These are phyloP conservation scores for Castor canadensis DNA, from an alignment of 2,113 vertebrate genomes.

Conservation along the genomic window DNA sequence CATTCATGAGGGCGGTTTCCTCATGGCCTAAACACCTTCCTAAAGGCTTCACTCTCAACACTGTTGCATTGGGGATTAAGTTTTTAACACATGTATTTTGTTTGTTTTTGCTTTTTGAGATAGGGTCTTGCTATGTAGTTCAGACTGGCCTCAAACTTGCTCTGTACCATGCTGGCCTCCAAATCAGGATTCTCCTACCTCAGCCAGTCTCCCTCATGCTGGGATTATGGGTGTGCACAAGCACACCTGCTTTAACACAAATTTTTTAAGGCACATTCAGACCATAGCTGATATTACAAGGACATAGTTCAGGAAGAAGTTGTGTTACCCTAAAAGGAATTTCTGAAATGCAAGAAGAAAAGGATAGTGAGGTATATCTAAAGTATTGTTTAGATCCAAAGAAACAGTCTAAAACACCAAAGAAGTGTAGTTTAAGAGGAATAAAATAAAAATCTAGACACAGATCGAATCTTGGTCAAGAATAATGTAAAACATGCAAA, in stretches of 20 bases:
- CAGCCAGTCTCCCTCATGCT: too few species aligned
- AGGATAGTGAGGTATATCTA: not conserved
- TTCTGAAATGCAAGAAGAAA: not conserved
- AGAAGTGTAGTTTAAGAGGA: not conserved
- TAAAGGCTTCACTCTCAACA: not conserved
- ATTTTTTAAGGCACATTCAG: not conserved
- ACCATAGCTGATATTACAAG: not conserved
- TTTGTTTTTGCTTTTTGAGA: too few species aligned
- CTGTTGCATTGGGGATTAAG: not conserved
- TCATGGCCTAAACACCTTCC: not conserved
- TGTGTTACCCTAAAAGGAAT: not conserved
- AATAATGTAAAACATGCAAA: not conserved
- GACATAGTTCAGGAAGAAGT: not conserved
- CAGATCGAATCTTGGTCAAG: conserved; percentile 22
- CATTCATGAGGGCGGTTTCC: not conserved
- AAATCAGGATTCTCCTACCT: too few species aligned
- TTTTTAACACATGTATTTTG: not conserved
- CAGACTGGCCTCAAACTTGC: too few species aligned
- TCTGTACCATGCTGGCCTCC: too few species aligned
- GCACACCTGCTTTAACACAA: not conserved
- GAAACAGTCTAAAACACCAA: not conserved
- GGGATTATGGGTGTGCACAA: too few species aligned
- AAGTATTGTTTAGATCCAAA: not conserved
- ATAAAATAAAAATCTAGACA: not conserved
- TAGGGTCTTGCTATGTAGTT: too few species aligned